Evolutionary conservation across 2,888 invertebrate species (phyloP).

Genomic region (Orchestes rusci): DNA sequence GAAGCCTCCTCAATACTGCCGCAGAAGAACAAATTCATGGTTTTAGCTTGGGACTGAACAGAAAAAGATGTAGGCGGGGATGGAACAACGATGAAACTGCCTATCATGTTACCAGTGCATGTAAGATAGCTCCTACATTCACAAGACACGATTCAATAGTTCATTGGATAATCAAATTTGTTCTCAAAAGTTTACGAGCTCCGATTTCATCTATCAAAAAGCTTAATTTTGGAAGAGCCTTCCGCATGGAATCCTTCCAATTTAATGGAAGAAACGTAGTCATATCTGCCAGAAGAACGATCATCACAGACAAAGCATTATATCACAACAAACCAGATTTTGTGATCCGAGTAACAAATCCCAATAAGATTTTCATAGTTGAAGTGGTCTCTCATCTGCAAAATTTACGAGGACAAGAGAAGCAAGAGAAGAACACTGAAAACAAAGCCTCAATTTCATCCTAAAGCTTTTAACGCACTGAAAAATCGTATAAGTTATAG

Average conservation of each 20-base stretch:
- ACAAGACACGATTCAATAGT: constrained; percentile 26
- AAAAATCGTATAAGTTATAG: too few species aligned
- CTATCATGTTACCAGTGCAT: constrained; percentile 9
- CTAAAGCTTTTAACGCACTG: too few species aligned
- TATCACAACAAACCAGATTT: constrained; percentile 4
- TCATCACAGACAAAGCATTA: not conserved
- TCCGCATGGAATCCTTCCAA: too few species aligned
- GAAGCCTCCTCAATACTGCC: too few species aligned
- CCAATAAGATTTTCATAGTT: not conserved
- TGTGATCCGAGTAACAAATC: not conserved
- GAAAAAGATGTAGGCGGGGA: constrained; percentile 14
- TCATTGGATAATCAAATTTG: constrained; percentile 18
- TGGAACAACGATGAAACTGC: too few species aligned
- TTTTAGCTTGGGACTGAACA: constrained; percentile 6
- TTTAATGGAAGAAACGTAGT: not conserved
- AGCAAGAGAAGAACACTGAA: too few species aligned
- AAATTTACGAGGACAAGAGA: not conserved
- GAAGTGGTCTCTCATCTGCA: constrained; percentile 4
- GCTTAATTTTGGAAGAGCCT: too few species aligned
- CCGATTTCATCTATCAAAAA: too few species aligned
- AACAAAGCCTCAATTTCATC: too few species aligned
- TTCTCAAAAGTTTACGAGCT: constrained; percentile 12
- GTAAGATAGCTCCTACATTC: too few species aligned
- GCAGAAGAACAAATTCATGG: too few species aligned
- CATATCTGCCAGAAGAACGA: not conserved